Base-by-base conservation (phyloP, 2,797 vertebrate species). In the Myripristis jacobus region DNA sequence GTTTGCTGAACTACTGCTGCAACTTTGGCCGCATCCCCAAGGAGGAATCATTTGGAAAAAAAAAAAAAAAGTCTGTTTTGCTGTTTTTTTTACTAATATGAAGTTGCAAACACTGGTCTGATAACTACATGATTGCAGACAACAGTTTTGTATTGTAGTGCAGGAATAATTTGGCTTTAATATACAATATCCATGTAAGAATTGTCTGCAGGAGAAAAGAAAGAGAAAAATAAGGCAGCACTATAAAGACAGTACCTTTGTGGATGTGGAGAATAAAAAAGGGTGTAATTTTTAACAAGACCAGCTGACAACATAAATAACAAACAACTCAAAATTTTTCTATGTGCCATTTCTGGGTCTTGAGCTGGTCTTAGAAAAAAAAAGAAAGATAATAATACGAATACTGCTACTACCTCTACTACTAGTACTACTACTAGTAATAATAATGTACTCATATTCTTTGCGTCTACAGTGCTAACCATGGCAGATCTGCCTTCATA, bases 1-100 rank as follows among this genome's bases (percentile, higher is more conserved):
- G 16, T 13, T 62, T 53, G 12, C 41, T 71, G 12, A 80, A 55
- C 43, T 52, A 64, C 55, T 74, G 60, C 62, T 87, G 19, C 60
- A 19, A 19, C 36, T 18, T 9, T n/a, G 59, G 41, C 46, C 52
- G 58, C 9, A 75, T 53, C 29, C 44, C 16, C 1, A 0, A 59
- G n/a, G 51, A 57, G 27, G 25, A 77, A 54, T 11, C 75, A 18
- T 66, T 72, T 3, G 7, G 4, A 31, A 31, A 31, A 31, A 56
- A 60, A 59, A 64, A 10, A 31, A 31, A 56, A 60, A 59, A 64
- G 7, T 3, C 2, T 1, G 5, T 22, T 36, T 8, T 8, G 15
- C 43, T 44, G 3, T 51, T 21, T 51, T 21, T 21, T 68, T 70
- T 25, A 55, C 19, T 16, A 12, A 44, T 44, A 3, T 4, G 43